phyloP scores from a whole-genome alignment of 2,888 invertebrate genomes.

The Ephialtes manifestator region DNA sequence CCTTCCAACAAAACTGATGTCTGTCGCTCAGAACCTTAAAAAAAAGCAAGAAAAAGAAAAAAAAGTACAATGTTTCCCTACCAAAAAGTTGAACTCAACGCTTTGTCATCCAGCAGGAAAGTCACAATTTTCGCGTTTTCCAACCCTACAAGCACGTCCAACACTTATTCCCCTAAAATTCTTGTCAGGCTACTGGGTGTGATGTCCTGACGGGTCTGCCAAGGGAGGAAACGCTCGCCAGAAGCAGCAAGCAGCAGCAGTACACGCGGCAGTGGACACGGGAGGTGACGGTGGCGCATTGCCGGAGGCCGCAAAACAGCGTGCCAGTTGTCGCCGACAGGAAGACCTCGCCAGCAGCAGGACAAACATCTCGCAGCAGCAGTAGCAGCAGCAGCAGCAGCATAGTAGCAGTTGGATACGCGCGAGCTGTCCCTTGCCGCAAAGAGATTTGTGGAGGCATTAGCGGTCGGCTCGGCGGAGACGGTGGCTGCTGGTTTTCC shows the following conservation, averaged over 20 bases:
- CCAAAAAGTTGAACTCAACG: not conserved
- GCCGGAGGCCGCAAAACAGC: slow-evolving; percentile 61
- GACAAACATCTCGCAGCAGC: slow-evolving; percentile 52
- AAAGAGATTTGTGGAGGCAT: slow-evolving; percentile 70
- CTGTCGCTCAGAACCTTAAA: slow-evolving; percentile 15
- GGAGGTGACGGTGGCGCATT: slow-evolving; percentile 40
- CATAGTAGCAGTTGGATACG: slow-evolving; percentile 38
- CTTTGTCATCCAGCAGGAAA: slow-evolving; percentile 13
- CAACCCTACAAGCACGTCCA: slow-evolving; percentile 21
- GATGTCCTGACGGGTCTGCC: slow-evolving; percentile 32
- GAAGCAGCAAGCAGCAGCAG: slow-evolving; percentile 4
- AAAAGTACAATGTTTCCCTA: not conserved
- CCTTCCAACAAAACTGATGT: slow-evolving; percentile 39
- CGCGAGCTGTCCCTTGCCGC: slow-evolving; percentile 41
- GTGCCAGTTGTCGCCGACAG: slow-evolving; percentile 68
- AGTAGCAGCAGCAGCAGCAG: slow-evolving; percentile 21
- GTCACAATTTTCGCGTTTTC: slow-evolving; percentile 30
- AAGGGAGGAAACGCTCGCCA: slow-evolving; percentile 39
- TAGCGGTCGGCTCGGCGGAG: slow-evolving; percentile 64
- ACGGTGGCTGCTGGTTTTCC: slow-evolving; percentile 33
- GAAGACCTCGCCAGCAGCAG: slow-evolving; percentile 56
- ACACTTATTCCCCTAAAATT: slow-evolving; percentile 14
- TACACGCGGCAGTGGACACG: slow-evolving; percentile 33
- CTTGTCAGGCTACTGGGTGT: slow-evolving; percentile 28
- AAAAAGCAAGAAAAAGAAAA: not conserved